These are phyloP conservation scores for Xanthorhoe spadicearia DNA, from an alignment of 2,888 invertebrate species.

Conservation along the genomic window DNA sequence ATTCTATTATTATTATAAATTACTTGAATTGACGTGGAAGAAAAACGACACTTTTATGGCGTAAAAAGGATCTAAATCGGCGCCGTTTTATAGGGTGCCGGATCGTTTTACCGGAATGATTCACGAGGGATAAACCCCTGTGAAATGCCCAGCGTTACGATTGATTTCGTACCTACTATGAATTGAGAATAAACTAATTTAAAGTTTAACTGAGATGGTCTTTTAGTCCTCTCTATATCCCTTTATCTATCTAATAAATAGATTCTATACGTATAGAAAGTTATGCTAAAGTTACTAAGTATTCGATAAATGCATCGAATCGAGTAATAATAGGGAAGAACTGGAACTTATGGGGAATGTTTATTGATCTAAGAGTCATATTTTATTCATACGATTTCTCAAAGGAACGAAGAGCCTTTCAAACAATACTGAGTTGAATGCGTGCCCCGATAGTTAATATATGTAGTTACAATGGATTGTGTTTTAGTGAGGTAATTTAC, in stretches of 20 bases:
- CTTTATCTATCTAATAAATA: too few relatives aligned
- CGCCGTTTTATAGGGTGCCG: slow-evolving; percentile 25
- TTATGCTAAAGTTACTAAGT: slow-evolving; percentile 4
- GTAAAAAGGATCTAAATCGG: slow-evolving; percentile 26
- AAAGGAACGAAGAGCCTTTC: slow-evolving; percentile 2
- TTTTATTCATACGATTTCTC: slow-evolving; percentile 27
- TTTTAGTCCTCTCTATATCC: background rate
- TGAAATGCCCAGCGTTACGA: slow-evolving; percentile 19
- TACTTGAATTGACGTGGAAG: slow-evolving; percentile 17
- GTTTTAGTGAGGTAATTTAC: slow-evolving; percentile 8
- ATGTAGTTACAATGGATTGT: slow-evolving; percentile 9
- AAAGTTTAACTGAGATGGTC: too few relatives aligned
- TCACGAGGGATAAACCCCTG: slow-evolving; percentile 31
- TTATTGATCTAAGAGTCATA: slow-evolving; percentile 31
- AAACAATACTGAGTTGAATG: background rate
- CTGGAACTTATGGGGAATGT: slow-evolving; percentile 16
- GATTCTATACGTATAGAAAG: background rate
- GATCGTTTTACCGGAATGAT: slow-evolving; percentile 27
- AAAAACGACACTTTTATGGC: slow-evolving; percentile 28
- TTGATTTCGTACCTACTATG: slow-evolving; percentile 16
- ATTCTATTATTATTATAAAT: slow-evolving; percentile 32
- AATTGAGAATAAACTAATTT: slow-evolving; percentile 11
- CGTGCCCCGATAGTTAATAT: background rate
- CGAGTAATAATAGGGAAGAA: slow-evolving; percentile 23
- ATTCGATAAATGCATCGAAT: slow-evolving; percentile 17